Percentiles rank a stretch among this genome's conserved stretches.
Evolutionary conservation across 2,797 vertebrate genomes (phyloP).

Genomic region (Phrynocephalus forsythii): DNA sequence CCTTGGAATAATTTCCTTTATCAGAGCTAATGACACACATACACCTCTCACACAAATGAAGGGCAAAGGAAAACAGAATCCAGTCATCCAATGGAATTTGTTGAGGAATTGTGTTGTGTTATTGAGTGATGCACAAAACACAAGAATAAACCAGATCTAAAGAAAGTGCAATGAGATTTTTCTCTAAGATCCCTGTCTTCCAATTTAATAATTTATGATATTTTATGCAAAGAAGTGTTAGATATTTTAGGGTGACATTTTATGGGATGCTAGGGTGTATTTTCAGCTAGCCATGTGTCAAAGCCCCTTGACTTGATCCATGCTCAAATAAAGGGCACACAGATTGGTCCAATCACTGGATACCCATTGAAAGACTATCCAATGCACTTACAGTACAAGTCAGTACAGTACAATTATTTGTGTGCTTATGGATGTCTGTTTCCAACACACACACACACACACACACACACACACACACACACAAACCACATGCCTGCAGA

Average conservation of each 20-base stretch:
- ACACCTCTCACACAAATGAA: slow-evolving; percentile 4
- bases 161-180: neutral
- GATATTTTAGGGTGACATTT: neutral
- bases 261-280: neutral
- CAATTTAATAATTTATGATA: neutral
- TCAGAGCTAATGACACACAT: slow-evolving; percentile 24
- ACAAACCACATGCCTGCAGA: no score
- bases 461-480: no score
- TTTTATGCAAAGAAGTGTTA: neutral
- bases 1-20: slow-evolving; percentile 31
- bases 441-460: no score
- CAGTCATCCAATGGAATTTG: neutral
- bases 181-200: neutral
- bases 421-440: no score
- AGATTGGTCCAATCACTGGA: no score
- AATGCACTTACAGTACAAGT: no score
- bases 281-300: neutral
- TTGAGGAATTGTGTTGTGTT: neutral
- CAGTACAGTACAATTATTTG: no score
- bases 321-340: no score
- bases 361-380: no score
- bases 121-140: neutral
- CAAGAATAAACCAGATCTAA: neutral
- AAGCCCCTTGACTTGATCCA: no score
- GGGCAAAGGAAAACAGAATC: neutral